phyloP scores from a whole-genome alignment of 1,140 invertebrate species.

The Drosophila parabipectinata region DNA sequence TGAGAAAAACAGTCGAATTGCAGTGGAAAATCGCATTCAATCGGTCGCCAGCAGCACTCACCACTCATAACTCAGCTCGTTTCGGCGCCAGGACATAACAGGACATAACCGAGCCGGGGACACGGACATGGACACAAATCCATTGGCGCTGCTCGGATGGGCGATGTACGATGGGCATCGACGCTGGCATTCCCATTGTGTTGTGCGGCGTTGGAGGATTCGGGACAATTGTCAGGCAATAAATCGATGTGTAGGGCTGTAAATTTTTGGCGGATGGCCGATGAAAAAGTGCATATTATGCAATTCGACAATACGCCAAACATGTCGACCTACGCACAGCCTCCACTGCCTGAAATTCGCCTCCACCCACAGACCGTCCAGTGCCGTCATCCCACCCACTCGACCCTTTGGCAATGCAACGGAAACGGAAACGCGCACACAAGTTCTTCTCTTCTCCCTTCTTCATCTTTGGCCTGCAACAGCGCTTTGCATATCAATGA shows the following conservation, averaged over 20 bases:
- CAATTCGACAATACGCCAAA: conserved; percentile 82
- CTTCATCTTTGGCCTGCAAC: conserved; percentile 60
- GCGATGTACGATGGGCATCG: conserved; percentile 35
- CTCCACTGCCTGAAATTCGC: conserved; percentile 32
- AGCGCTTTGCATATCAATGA: conserved; percentile 82
- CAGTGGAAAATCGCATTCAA: conserved; percentile 65
- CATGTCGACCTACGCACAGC: conserved; percentile 69
- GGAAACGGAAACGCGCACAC: conserved; percentile 80
- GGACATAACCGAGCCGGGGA: conserved; percentile 19
- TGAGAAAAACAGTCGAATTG: conserved; percentile 41
- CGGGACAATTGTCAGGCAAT: conserved; percentile 83
- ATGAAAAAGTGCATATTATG: conserved; percentile 84
- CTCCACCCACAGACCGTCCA: conserved; percentile 14
- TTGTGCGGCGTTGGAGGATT: conserved; percentile 57
- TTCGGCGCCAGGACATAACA: conserved; percentile 39
- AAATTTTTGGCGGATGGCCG: conserved; percentile 81
- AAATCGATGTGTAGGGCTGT: conserved; percentile 83
- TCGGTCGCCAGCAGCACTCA: conserved; percentile 47
- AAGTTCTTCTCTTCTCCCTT: conserved; percentile 67
- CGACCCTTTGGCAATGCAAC: conserved; percentile 32
- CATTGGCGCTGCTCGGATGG: conserved; percentile 39
- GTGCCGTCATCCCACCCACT: neutral
- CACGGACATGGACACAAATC: conserved; percentile 56
- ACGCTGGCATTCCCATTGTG: conserved; percentile 64
- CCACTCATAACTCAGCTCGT: conserved; percentile 67